phyloP scores from a whole-genome alignment of 2,888 invertebrate genomes.

The Bombylius major region DNA sequence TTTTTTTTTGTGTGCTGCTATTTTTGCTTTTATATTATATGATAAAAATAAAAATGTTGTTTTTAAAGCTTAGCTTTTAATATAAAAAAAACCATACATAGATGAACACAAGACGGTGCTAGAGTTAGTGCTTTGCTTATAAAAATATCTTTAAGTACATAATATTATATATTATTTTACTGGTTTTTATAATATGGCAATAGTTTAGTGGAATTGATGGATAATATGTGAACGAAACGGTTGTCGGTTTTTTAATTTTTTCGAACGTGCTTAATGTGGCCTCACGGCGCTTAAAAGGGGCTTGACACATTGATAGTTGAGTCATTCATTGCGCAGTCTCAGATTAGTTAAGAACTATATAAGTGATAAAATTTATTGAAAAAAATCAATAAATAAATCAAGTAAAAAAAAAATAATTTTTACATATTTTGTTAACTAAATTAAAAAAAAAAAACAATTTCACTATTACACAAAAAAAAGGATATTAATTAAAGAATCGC shows the following conservation, averaged over 20 bases:
- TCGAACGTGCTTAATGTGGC: constrained; percentile 9
- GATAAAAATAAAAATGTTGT: too few species aligned
- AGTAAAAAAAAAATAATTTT: not conserved
- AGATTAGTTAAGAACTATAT: constrained; percentile 19
- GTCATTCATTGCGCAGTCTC: constrained; percentile 32
- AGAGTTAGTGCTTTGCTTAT: too few species aligned
- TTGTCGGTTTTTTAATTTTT: constrained; percentile 1
- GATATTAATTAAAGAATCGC: too few species aligned
- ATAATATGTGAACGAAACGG: not conserved
- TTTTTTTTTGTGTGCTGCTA: too few species aligned
- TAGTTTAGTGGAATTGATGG: not conserved
- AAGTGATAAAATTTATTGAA: not conserved
- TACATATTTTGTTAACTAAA: not conserved
- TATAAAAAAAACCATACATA: too few species aligned
- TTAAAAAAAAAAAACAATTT: not conserved
- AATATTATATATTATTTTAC: too few species aligned
- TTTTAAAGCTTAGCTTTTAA: too few species aligned
- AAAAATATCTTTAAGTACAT: too few species aligned
- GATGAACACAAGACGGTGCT: too few species aligned
- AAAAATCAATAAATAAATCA: not conserved
- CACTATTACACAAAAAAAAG: not conserved
- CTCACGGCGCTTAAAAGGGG: constrained; percentile 32
- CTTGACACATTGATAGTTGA: constrained; percentile 22
- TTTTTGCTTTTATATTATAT: too few species aligned
- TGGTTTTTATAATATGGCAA: too few species aligned